These are phyloP conservation scores for Diarsia brunnea DNA, from an alignment of 2,888 invertebrate genomes.

Conservation along the genomic window DNA sequence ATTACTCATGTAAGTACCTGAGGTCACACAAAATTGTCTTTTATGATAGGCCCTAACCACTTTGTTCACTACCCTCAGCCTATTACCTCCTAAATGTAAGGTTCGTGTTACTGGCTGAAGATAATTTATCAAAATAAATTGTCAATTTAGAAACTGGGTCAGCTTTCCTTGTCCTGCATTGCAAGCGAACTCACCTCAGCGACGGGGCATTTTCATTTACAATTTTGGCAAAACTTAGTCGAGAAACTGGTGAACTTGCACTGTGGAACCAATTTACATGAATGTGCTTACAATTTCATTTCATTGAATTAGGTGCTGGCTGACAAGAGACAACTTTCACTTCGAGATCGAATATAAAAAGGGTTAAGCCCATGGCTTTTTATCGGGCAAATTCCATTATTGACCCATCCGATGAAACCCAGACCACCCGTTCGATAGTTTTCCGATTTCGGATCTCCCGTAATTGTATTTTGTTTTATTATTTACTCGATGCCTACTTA, in stretches of 20 bases:
- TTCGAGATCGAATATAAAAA: conserved; percentile 11
- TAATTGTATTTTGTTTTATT: conserved; percentile 9
- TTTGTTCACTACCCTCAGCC: background rate
- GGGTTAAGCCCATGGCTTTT: conserved; percentile 41
- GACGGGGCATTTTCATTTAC: background rate
- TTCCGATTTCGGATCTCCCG: conserved; percentile 12
- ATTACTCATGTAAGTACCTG: background rate
- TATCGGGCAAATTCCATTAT: conserved; percentile 36
- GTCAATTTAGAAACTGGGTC: background rate
- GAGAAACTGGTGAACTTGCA: background rate
- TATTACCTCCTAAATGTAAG: background rate
- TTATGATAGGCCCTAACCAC: background rate
- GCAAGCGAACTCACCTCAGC: background rate
- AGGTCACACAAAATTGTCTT: background rate
- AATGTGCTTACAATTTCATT: background rate
- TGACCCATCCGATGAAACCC: conserved; percentile 4
- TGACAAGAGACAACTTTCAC: background rate
- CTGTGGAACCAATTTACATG: background rate
- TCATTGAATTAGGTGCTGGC: too few relatives aligned
- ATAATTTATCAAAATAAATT: background rate
- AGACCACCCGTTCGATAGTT: conserved; percentile 11
- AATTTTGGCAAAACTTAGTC: background rate
- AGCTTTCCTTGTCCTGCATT: background rate
- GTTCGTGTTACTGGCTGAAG: background rate
- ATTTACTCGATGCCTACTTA: conserved; percentile 1